Evolutionary conservation across 2,797 vertebrate genomes (phyloP), one percentile per base, ranked within the genome.

Genomic region (Galagoides demidoff): DNA sequence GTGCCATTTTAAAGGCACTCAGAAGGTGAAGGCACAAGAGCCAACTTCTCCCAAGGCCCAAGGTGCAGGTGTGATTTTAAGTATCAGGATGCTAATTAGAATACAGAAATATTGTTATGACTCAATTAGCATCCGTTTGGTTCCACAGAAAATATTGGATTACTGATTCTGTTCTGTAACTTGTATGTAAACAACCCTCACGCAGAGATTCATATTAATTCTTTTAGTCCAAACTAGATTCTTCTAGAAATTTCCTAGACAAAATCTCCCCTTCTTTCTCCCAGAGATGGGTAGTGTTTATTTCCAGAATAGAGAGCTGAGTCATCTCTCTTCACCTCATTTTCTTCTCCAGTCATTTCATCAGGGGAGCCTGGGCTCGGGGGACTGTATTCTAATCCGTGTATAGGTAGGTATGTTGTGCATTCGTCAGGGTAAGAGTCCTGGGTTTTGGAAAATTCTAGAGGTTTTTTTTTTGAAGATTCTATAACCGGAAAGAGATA

Each of bases 41-140:
- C 83, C 2, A 13, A 37, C 77, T 83, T 66, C 37, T 92, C 77
- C 77, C 84, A n/a, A 78, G 57, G 39, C 27, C 57, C 29, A 20
- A 74, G n/a, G 57, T 31, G 13, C 45, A 70, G 79, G 76, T 83
- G 52, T 83, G 64, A 52, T 83, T 85, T 64, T 29, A 61, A 74
- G 63, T 92, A 57, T 73, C 19, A 66, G 82, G 49, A 63, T 73
- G 29, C 31, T 85, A 71, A 85, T 96, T 88, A 90, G 85, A 63
- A 96, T 85, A 27, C 64, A n/a, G n/a, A 64, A 83, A 49, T 61
- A 22, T 0, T 79, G 27, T 27, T 57, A 29, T 34, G 63, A 39
- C 29, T 64, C 2, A 0, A 39, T 84, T 57, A 59, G n/a, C 39
- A 16, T 59, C 45, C 43, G 7, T 95, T 82, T 77, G 23, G 27